Conservation (phyloP, 1,140 invertebrate species). For the Macrotrachela quadricornifera region DNA sequence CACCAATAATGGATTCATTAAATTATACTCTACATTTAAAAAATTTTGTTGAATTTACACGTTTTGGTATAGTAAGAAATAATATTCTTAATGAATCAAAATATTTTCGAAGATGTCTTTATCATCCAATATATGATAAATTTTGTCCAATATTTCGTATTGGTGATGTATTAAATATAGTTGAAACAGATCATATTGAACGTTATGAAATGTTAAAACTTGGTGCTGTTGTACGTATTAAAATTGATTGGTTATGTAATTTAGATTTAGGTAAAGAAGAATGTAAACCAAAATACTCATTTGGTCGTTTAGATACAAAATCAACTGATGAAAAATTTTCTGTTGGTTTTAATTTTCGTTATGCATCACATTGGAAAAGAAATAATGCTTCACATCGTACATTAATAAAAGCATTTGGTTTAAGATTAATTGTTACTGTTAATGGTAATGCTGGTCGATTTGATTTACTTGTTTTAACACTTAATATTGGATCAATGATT, state of each 20-base stretch:
- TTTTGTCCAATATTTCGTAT: constrained; percentile 35
- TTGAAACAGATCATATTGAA: constrained; percentile 23
- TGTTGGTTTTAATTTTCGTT: constrained; percentile 37
- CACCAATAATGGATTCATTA: no score
- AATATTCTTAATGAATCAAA: no score
- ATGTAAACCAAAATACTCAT: constrained; percentile 26
- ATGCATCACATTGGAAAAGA: neutral
- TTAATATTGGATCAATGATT: constrained; percentile 28
- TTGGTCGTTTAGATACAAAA: constrained; percentile 30
- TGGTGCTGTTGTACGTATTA: constrained; percentile 34
- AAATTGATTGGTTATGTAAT: constrained; percentile 37
- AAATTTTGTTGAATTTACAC: no score
- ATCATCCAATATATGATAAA: constrained; percentile 13
- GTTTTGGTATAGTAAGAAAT: no score
- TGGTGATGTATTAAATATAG: constrained; percentile 26
- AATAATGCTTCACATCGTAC: constrained; percentile 20
- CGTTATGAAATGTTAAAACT: constrained; percentile 7
- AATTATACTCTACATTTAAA: no score
- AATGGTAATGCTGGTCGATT: constrained; percentile 34
- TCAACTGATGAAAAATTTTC: constrained; percentile 18
- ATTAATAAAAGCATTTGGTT: constrained; percentile 35
- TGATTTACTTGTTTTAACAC: constrained; percentile 29
- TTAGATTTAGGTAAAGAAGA: constrained; percentile 27
- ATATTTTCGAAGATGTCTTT: neutral
- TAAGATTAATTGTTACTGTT: constrained; percentile 33